These are phyloP conservation scores for Callospermophilus lateralis DNA, from an alignment of 2,113 vertebrate species.

Conservation along the genomic window DNA sequence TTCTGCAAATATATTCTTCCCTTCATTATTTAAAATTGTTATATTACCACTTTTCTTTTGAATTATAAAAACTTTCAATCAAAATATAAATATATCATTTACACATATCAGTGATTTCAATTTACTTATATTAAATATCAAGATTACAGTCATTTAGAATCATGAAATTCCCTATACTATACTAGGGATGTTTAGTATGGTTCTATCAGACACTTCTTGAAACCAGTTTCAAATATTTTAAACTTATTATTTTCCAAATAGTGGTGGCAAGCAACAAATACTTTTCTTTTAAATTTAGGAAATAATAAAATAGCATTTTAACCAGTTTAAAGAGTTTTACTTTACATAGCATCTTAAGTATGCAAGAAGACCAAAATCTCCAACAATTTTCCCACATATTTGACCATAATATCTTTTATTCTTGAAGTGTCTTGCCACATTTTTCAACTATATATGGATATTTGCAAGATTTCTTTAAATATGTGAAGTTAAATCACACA, in stretches of 20 bases:
- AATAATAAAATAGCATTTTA: background rate
- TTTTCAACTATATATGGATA: background rate
- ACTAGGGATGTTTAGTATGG: background rate
- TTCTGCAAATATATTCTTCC: background rate
- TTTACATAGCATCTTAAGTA: background rate
- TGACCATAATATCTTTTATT: background rate
- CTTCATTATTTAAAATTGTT: background rate
- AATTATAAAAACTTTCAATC: conserved; percentile 16
- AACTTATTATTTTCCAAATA: background rate
- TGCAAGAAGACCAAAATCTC: background rate
- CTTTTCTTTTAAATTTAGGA: background rate
- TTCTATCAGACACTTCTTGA: background rate
- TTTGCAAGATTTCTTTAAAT: background rate
- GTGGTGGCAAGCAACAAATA: background rate
- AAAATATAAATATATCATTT: background rate
- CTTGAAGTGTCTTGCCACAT: background rate
- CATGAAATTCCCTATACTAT: background rate
- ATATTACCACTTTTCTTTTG: background rate
- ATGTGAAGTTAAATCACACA: background rate
- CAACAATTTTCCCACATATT: background rate
- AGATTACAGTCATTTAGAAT: background rate
- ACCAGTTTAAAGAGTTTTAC: background rate
- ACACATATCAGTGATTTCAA: background rate
- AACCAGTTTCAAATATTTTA: background rate
- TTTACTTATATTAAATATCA: background rate